Base-by-base conservation (phyloP, 2,797 vertebrate genomes). In the Silurus aristotelis region DNA sequence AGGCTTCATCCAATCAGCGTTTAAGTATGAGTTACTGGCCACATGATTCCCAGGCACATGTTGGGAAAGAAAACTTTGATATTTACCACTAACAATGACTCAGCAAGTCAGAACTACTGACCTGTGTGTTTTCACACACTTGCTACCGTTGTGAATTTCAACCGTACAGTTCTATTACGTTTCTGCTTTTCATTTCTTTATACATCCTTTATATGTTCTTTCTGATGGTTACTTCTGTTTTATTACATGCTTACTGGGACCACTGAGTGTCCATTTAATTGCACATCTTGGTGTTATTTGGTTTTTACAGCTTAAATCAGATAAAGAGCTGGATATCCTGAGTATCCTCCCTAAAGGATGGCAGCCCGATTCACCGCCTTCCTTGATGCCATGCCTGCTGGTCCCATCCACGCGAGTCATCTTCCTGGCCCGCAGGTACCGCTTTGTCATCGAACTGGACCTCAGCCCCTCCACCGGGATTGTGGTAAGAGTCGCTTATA, bases 401-500 rank as follows among this genome's bases (percentile, higher is more conserved):
- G 95, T 98, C 84, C 98, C 98, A 1, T 97, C 97, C 6, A 97
- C 97, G 0, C 96, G 94, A 5, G 95, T 97, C 88, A 97, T 96
- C 84, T 99, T 99, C 92, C 94, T 99, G 92, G 97, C 98, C 25
- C 96, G 96, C 63, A 96, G 96, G 86, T 99, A 99, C 92, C 96
- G 98, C 70, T 99, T 99, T 89, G 97, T 99, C 89, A 97, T 99
- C 66, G 97, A 99, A 87, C 94, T 99, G 85, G 98, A 99, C 87
- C 96, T 99, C 86, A 99, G 98, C 92, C 98, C 98, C n/a, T 99
- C 98, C 91, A 99, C 98, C 0, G 97, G 97, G 80, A 98, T 99
- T 79, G 98, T 99, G 96, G 98, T 99, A 92, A 96, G 95, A 88
- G 52, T 22, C 19, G 1, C 52, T 76, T 76, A 4, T 12, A 76